Percentiles rank a stretch among this genome's conserved stretches.
phyloP scores from a whole-genome alignment of 2,888 invertebrate species.

The Callyntrura sp. region DNA sequence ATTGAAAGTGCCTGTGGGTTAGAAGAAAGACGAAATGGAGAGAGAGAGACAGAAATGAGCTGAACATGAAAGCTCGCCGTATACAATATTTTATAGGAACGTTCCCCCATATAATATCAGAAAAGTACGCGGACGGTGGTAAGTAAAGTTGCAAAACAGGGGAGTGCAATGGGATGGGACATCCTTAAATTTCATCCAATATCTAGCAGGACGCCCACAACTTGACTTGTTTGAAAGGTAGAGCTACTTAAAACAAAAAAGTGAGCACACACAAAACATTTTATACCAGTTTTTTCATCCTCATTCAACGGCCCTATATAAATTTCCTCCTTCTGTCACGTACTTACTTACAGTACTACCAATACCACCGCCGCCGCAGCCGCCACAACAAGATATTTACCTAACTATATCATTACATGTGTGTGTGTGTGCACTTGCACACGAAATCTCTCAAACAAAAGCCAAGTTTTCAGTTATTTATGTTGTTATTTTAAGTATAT shows the following conservation, averaged over 20 bases:
- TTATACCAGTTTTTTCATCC: slow-evolving; percentile 28
- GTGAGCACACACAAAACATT: slow-evolving; percentile 27
- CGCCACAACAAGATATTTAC: not conserved
- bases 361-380: not conserved
- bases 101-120: not conserved
- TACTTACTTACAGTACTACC: slow-evolving; percentile 1
- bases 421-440: not conserved
- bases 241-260: slow-evolving; percentile 40
- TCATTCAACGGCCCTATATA: slow-evolving; percentile 7
- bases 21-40: not conserved
- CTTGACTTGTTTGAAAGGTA: slow-evolving; percentile 53
- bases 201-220: slow-evolving; percentile 71
- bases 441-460: not conserved
- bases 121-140: not conserved
- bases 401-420: not conserved
- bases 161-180: slow-evolving; percentile 76
- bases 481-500: slow-evolving; percentile 2
- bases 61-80: slow-evolving; percentile 35
- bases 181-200: slow-evolving; percentile 74
- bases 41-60: slow-evolving; percentile 14
- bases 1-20: slow-evolving; percentile 52
- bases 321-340: slow-evolving; percentile 12
- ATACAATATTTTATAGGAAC: not conserved
- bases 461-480: slow-evolving; percentile 12
- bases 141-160: slow-evolving; percentile 61